A percentile compares a stretch with the other conserved stretches of the same genome.
Conservation (phyloP, 2,888 invertebrate species). For the Helleia helle region DNA sequence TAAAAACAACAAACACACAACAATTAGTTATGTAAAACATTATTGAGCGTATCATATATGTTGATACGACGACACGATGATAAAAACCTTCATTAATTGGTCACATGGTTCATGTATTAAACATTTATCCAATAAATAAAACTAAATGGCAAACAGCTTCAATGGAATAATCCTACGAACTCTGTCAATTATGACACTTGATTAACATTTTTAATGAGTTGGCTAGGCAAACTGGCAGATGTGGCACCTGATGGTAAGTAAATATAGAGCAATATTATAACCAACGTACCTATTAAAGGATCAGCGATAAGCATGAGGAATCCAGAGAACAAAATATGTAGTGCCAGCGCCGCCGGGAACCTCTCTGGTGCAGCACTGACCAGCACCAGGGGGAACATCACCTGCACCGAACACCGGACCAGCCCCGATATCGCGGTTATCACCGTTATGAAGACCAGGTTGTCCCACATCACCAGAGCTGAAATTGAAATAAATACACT, state of each 20-base stretch:
- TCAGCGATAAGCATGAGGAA: constrained; percentile 79
- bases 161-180: no score
- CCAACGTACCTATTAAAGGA: constrained; percentile 78
- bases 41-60: no score
- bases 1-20: constrained; percentile 26
- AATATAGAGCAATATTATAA: no score
- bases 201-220: no score
- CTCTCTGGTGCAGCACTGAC: constrained; percentile 78
- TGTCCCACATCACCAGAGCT: constrained; percentile 50
- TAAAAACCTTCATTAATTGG: no score
- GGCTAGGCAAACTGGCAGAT: no score
- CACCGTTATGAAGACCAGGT: constrained; percentile 68
- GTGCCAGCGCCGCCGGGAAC: constrained; percentile 81
- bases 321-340: constrained; percentile 82
- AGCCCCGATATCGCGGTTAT: constrained; percentile 78
- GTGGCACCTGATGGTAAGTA: no score
- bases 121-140: no score
- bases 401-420: constrained; percentile 80
- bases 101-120: no score
- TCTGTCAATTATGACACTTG: no score
- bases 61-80: no score
- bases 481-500: constrained; percentile 23
- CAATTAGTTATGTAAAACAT: constrained; percentile 3
- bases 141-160: no score
- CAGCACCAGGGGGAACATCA: constrained; percentile 80